phyloP scores from a whole-genome alignment of 2,797 vertebrate genomes.

The Pachyuromys duprasi region DNA sequence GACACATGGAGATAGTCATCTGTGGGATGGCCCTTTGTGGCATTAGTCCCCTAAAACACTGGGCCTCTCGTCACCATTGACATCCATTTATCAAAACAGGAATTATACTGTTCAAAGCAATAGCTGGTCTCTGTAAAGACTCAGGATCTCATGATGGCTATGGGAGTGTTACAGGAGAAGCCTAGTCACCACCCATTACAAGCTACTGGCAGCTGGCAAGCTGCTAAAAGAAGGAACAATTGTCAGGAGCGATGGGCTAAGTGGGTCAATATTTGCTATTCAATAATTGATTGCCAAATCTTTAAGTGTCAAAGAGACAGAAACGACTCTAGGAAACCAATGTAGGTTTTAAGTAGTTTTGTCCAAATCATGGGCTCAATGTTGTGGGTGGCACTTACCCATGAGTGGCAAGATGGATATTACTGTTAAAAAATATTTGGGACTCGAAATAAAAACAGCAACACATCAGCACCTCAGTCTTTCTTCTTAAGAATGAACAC shows the following conservation, averaged over 20 bases:
- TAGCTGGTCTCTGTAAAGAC: neutral
- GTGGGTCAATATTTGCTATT: neutral
- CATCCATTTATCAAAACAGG: neutral
- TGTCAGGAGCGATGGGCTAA: neutral
- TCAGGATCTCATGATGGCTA: neutral
- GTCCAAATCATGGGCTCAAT: neutral
- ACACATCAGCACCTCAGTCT: neutral
- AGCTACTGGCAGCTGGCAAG: neutral
- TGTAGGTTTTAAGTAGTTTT: neutral
- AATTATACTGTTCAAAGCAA: neutral
- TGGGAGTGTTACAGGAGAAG: fast-evolving
- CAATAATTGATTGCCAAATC: neutral
- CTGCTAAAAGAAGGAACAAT: neutral
- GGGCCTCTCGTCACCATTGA: neutral
- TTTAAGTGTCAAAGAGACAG: constrained; percentile 40
- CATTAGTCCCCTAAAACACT: neutral
- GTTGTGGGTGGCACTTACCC: neutral
- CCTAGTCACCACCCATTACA: fast-evolving
- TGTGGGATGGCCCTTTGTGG: neutral
- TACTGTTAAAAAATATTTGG: neutral
- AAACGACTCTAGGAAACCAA: neutral
- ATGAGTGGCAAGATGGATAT: neutral
- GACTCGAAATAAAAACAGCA: neutral
- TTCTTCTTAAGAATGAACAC: neutral
- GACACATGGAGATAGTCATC: fast-evolving